phyloP scores from a whole-genome alignment of 2,888 invertebrate species.

The Drosophila vallismaia region DNA sequence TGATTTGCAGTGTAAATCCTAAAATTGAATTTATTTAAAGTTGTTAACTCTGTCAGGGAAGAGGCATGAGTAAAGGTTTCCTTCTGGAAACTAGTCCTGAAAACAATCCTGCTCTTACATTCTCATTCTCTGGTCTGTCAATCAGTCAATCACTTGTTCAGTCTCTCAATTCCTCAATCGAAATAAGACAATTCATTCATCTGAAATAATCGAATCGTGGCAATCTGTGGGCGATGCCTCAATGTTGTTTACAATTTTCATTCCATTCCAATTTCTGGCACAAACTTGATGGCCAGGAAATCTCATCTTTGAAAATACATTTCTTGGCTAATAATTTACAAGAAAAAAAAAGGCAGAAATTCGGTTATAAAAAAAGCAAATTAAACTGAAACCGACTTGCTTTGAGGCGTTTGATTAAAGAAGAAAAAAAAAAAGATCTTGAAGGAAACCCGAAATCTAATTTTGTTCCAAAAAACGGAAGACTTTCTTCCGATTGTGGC shows the following conservation, averaged over 20 bases:
- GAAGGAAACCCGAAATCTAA: neutral
- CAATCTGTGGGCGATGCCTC: slow-evolving; percentile 2
- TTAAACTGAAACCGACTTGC: neutral
- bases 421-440: neutral
- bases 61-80: too few relatives aligned
- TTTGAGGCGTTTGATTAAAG: neutral
- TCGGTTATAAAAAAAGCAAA: too few relatives aligned
- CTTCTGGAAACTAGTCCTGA: too few relatives aligned
- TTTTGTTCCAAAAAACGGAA: neutral
- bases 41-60: slow-evolving; percentile 35
- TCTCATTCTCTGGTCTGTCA: neutral
- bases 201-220: slow-evolving; percentile 73
- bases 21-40: slow-evolving; percentile 57
- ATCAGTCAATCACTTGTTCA: slow-evolving; percentile 37
- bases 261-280: slow-evolving; percentile 16
- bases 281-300: slow-evolving; percentile 20
- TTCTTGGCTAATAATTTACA: neutral
- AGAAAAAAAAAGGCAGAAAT: neutral
- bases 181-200: slow-evolving; percentile 78
- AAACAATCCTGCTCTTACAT: neutral
- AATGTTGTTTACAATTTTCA: slow-evolving; percentile 65
- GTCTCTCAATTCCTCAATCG: slow-evolving; percentile 38
- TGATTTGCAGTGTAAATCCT: slow-evolving; percentile 29
- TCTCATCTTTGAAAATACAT: too few relatives aligned
- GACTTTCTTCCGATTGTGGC: neutral